Percentiles rank a stretch among this genome's conserved stretches.
Evolutionary conservation across 1,140 invertebrate species (phyloP).

Genomic region (Drosophila quadrilineata): DNA sequence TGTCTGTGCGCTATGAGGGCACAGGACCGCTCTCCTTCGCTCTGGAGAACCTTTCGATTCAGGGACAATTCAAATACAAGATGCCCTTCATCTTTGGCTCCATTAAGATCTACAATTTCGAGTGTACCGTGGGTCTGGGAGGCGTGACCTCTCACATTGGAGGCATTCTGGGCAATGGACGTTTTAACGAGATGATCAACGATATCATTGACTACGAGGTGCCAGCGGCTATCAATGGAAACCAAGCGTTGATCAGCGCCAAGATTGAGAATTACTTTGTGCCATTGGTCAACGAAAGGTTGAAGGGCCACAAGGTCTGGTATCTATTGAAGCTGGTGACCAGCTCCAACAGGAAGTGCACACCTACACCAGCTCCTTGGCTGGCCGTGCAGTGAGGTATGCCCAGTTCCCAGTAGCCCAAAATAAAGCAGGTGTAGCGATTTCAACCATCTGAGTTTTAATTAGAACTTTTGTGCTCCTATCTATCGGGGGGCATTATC

Average conservation of each 20-base stretch:
- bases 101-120: slow-evolving; percentile 76
- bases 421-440: slow-evolving; percentile 39
- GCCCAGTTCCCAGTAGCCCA: slow-evolving; percentile 12
- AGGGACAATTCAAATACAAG: slow-evolving; percentile 79
- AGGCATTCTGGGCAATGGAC: slow-evolving; percentile 68
- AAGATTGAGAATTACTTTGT: slow-evolving; percentile 57
- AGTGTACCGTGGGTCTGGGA: slow-evolving; percentile 51
- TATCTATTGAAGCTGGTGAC: slow-evolving; percentile 45
- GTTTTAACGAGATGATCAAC: slow-evolving; percentile 63
- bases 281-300: slow-evolving; percentile 47
- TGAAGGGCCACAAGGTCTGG: slow-evolving; percentile 76
- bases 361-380: slow-evolving; percentile 68
- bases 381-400: slow-evolving; percentile 34
- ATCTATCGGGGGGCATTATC: slow-evolving; percentile 32
- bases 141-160: slow-evolving; percentile 67
- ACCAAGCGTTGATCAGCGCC: slow-evolving; percentile 59
- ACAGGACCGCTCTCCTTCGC: slow-evolving; percentile 56
- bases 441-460: slow-evolving; percentile 43
- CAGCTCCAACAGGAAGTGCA: slow-evolving; percentile 30
- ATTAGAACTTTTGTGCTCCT: slow-evolving; percentile 37
- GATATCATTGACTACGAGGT: slow-evolving; percentile 65
- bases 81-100: slow-evolving; percentile 76
- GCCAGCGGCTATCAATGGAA: slow-evolving; percentile 62
- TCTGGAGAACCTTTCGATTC: slow-evolving; percentile 58
- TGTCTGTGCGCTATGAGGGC: slow-evolving; percentile 68